phyloP scores from a whole-genome alignment of 1,140 invertebrate species.

The Cyrtorhinus lividipennis region DNA sequence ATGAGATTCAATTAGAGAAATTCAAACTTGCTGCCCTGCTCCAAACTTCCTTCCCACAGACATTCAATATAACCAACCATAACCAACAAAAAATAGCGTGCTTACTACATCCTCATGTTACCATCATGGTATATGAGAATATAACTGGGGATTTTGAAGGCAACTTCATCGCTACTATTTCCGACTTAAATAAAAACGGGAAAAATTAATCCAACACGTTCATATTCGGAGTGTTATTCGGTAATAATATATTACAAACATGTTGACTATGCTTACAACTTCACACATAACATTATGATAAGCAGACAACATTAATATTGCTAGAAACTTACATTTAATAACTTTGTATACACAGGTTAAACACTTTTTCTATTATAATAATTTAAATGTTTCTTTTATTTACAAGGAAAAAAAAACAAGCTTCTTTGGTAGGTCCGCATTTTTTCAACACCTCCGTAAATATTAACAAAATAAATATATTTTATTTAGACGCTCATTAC shows the following conservation, averaged over 20 bases:
- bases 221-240: neutral
- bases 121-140: no score
- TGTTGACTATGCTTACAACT: slow-evolving; percentile 20
- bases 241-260: slow-evolving; percentile 22
- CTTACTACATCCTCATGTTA: no score
- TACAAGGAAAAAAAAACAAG: slow-evolving; percentile 19
- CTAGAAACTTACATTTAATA: slow-evolving; percentile 12
- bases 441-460: neutral
- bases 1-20: no score
- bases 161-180: no score
- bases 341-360: slow-evolving; percentile 18
- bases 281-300: slow-evolving; percentile 18
- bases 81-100: no score
- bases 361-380: slow-evolving; percentile 15
- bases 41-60: no score
- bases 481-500: neutral
- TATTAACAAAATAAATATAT: slow-evolving; percentile 15
- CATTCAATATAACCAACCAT: no score
- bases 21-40: no score
- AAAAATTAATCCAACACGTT: no score
- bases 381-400: slow-evolving; percentile 19
- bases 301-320: slow-evolving; percentile 21
- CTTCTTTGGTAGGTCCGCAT: slow-evolving; percentile 16
- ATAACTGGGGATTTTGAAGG: no score
- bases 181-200: no score